Evolutionary conservation across 2,888 invertebrate genomes (phyloP), one percentile per base, ranked within the genome.

Genomic region (Cephalotes varians): DNA sequence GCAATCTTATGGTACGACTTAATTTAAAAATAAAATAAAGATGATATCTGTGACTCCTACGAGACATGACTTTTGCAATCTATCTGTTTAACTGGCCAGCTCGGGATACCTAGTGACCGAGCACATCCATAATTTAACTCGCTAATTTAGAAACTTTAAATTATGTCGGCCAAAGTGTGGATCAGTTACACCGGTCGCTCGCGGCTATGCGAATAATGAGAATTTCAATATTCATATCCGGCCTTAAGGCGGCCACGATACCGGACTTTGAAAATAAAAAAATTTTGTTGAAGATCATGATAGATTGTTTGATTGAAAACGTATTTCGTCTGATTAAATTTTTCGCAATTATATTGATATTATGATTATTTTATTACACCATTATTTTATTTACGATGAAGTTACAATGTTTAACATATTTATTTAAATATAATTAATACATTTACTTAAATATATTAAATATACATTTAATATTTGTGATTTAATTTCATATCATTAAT

Each of bases 151-250:
- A 91, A 94, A 93, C 91, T 93, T 93, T 91, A 93, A 93, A 94
- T 93, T 93, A 92, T 92, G 92, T 91, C 88, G 88, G 89, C 81
- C 82, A 86, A 90, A 90, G 84, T 84, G 82, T 81, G 84, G 76
- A 81, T 85, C 84, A 71, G 12, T 83, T 84, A 82, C 64, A 56
- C 56, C 84, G 84, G 65, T 80, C 73, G 86, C 85, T 89, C 81
- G 85, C 77, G 88, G 83, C 82, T 84, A 77, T 81, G 83, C 82
- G 90, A 92, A 93, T 94, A 94, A 94, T 93, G 92, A 93, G 92
- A 92, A 92, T 93, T 93, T 93, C 92, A 94, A 93, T 94, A 93
- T 94, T 94, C 92, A 94, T 93, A 89, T 89, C 85, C 85, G 44
- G 86, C 87, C 88, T 89, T 85, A 84, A 90, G 86, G 84, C 60